Evolutionary conservation across 2,888 invertebrate species (phyloP), one percentile per base, ranked within the genome.

Genomic region (Caenorhabditis parvicauda): DNA sequence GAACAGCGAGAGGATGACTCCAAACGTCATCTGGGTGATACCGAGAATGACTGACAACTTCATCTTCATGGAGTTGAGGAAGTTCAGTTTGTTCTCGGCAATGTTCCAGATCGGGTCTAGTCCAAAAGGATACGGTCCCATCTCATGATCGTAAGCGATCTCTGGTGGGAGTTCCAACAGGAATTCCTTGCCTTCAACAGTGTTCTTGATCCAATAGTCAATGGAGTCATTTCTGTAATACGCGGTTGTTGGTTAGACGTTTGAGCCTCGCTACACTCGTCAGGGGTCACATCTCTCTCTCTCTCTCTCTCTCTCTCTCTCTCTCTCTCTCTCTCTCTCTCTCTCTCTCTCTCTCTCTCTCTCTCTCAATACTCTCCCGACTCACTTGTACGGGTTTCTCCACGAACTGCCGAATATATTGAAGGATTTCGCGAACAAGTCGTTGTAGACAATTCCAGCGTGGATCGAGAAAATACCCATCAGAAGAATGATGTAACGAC

Each of bases 331-430:
- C 9, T 24, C 14, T 44, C 24, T 29, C 9, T n/a, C 9, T 37
- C 17, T 7, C n/a, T n/a, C n/a, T n/a, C n/a, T n/a, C n/a, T n/a
- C n/a, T n/a, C n/a, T n/a, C n/a, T n/a, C n/a, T n/a, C n/a, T n/a
- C 14, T 25, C 4, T n/a, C n/a, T n/a, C n/a, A n/a, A n/a, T n/a
- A n/a, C n/a, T n/a, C n/a, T n/a, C n/a, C n/a, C n/a, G 21, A 37
- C 59, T 47, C 19, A 66, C 63, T 56, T 45, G 62, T 78, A 80
- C 9, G 79, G 73, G 57, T 77, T 77, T 27, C 49, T 51, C 85
- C 85, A 85, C 1, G 79, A 68, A 17, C 82, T 80, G 9, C 83
- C 83, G 74, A 84, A 84, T 43, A 84, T 76, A 67, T 84, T 84
- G 72, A 84, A 68, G 1, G 84, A 77, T 55, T 80, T 82, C 49